phyloP scores from a whole-genome alignment of 2,797 vertebrate genomes.

The Rhinophrynus dorsalis region DNA sequence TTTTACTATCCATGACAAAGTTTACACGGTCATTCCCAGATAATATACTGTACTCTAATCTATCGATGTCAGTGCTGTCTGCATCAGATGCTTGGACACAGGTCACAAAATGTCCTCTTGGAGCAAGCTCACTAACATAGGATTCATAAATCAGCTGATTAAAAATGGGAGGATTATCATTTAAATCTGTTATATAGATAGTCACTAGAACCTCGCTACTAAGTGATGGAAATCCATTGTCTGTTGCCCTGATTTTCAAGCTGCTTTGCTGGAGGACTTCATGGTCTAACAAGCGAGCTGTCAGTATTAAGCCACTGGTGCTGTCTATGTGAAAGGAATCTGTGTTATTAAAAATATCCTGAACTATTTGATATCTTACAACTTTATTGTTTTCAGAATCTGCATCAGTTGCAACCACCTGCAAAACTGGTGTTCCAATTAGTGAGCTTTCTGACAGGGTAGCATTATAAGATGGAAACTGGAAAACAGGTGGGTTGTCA shows the following conservation, averaged over 20 bases:
- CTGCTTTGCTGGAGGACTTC: constrained; percentile 82
- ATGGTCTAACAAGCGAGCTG: constrained; percentile 90
- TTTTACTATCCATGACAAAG: constrained; percentile 86
- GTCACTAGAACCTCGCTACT: constrained; percentile 87
- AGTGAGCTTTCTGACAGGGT: constrained; percentile 89
- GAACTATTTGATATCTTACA: constrained; percentile 91
- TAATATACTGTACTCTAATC: constrained; percentile 89
- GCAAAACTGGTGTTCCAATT: constrained; percentile 91
- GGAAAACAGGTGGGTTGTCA: constrained; percentile 88
- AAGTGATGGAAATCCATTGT: constrained; percentile 90
- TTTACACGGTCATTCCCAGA: constrained; percentile 91
- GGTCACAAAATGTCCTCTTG: constrained; percentile 91
- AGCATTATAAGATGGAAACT: constrained; percentile 80
- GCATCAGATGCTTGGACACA: constrained; percentile 94
- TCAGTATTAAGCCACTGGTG: constrained; percentile 91
- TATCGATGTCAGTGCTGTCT: constrained; percentile 86
- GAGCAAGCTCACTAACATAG: constrained; percentile 89
- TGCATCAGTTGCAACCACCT: constrained; percentile 84
- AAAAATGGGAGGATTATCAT: constrained; percentile 93
- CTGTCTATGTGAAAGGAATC: constrained; percentile 97
- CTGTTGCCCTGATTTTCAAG: constrained; percentile 86
- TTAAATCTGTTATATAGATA: constrained; percentile 86
- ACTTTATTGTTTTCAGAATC: constrained; percentile 89
- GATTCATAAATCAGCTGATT: constrained; percentile 95
- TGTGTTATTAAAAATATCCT: constrained; percentile 86